Evolutionary conservation across 2,888 invertebrate species (phyloP), one percentile per base, ranked within the genome.

Genomic region (Rotaria magnacalcarata): DNA sequence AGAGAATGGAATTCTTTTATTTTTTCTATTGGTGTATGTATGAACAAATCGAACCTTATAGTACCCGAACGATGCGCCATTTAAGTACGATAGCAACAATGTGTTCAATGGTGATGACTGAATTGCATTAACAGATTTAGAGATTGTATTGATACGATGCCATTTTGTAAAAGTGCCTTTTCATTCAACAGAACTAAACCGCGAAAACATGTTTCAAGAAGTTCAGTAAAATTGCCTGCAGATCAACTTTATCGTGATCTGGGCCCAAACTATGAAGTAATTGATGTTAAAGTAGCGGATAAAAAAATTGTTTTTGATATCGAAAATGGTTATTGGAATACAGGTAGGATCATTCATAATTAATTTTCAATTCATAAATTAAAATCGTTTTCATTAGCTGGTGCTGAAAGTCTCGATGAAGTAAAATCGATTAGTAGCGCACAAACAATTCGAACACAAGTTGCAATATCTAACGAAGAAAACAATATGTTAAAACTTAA

Each of bases 401-500:
- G 14, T 34, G 19, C 67, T 19, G 67, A 34, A 67, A 34, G 16
- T 16, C 67, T 41, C 88, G 16, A 88, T 90, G 90, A 89, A 56
- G 88, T 88, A 56, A 88, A 88, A 60, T 88, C 89, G 10, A 89
- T 89, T 85, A 16, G 27, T 5, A 89, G 89, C 85, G 90, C 90
- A 86, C 88, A 93, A 87, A 93, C 93, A 87, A 90, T 94, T 10
- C 93, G 93, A 88, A 94, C 93, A 89, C 93, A 93, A 89, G 90
- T 90, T 87, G 89, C 93, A 88, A 93, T 93, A 88, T 90, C 95
- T 3, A 93, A 94, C 89, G 94, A 94, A 89, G 94, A 95, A 90
- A 95, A 95, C 89, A 94, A 95, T 89, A 92, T 95, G 90, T 90
- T 95, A 50, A 93, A 93, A 88, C 89, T 95, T 54, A 95, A 95